Base-by-base conservation (phyloP, 2,113 vertebrate genomes). In the Psilopsiagon aurifrons region DNA sequence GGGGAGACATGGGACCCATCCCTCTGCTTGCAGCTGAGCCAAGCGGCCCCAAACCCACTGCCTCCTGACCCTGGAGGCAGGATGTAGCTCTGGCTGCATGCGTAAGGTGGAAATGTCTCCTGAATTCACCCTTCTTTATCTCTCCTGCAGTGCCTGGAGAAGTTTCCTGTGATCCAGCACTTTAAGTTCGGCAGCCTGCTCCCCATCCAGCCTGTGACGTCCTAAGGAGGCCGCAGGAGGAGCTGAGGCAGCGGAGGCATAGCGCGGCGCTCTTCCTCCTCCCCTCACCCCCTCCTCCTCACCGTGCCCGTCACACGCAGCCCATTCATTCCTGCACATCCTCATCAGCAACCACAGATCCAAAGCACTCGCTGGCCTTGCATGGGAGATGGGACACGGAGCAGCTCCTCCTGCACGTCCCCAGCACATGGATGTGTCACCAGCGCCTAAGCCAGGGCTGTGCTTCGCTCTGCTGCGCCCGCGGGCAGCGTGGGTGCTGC, bases 141-240 rank as follows among this genome's bases (percentile, higher is more conserved):
- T 96, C 43, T 91, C 64, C 60, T 76, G 11, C 97, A 99, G 99
- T 99, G 99, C 98, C 97, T 99, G 98, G 99, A 99, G 98, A 99
- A 99, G 98, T 99, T 99, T 94, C 99, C 99, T 1, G 99, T 99
- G 96, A 99, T 99, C 98, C 99, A 99, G 96, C 99, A 99, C 98
- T 99, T 99, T 98, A 99, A 99, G 95, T 99, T 99, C 3, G 99
- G 99, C 91, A 99, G 99, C 97, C 98, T 99, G 97, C 98, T 99
- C 92, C 98, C 99, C 96, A 99, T 99, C 98, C 98, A 99, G 87
- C 98, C 99, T 1, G 98, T 97, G 71, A 98, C 98, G 7, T 98
- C 98, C 92, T 99, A 98, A 99, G 95, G 94, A 92, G 92, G 74
- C 78, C 1, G 4, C 39, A 62, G 92, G 67, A 94, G 77, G 74